These are phyloP conservation scores for Pandemis corylana DNA, from an alignment of 2,888 invertebrate genomes.

Conservation along the genomic window DNA sequence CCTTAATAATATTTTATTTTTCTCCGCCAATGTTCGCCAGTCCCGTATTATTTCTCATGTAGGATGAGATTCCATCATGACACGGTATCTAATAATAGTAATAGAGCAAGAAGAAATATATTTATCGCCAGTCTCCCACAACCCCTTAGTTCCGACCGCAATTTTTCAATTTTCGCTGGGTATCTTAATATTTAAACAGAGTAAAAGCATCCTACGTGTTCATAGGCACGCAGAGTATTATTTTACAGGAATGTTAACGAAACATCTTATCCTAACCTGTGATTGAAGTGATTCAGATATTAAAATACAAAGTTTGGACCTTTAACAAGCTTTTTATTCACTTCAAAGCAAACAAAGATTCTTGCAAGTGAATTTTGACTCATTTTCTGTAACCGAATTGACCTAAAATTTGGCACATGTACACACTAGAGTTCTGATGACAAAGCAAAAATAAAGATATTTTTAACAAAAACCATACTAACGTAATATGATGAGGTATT, in stretches of 20 bases:
- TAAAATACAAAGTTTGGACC: not conserved
- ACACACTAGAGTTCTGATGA: too few relatives aligned
- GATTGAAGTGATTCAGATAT: not conserved
- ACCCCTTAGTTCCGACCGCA: not conserved
- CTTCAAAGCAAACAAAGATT: too few relatives aligned
- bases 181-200: slow-evolving; percentile 6
- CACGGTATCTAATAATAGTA: slow-evolving; percentile 1
- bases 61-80: not conserved
- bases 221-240: not conserved
- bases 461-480: not conserved
- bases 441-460: too few relatives aligned
- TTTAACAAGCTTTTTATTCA: too few relatives aligned
- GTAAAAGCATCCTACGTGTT: not conserved
- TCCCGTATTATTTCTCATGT: not conserved
- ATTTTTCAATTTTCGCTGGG: not conserved
- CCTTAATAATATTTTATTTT: not conserved
- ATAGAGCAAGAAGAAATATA: not conserved
- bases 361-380: too few relatives aligned
- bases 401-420: too few relatives aligned
- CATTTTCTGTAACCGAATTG: too few relatives aligned
- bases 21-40: not conserved
- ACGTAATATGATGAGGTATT: not conserved
- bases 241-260: not conserved
- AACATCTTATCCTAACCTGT: not conserved
- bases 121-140: not conserved